These are phyloP conservation scores for Chaitophorus viminalis DNA, from an alignment of 2,888 invertebrate species.

Conservation along the genomic window DNA sequence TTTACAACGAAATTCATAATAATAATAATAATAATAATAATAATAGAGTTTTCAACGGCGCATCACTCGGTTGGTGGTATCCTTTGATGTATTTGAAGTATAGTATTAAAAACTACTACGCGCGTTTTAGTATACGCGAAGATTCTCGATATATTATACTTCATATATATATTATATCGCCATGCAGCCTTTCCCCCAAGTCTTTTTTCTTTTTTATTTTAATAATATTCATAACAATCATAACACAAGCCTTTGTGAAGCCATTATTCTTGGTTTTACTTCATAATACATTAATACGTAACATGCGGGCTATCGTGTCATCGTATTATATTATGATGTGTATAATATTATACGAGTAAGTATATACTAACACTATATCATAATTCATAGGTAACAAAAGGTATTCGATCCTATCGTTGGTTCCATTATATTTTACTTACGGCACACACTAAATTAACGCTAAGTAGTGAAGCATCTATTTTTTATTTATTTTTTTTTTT, in stretches of 20 bases:
- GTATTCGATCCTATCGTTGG: slow-evolving; percentile 26
- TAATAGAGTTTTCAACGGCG: background rate
- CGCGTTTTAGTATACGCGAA: background rate
- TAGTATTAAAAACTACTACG: background rate
- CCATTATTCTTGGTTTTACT: slow-evolving; percentile 35
- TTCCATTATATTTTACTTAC: background rate
- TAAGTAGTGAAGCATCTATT: too few species aligned
- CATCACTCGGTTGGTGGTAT: background rate
- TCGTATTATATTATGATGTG: background rate
- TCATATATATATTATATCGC: too few species aligned
- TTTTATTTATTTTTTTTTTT: too few species aligned
- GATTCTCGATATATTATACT: background rate
- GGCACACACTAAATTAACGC: background rate
- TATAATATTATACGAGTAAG: background rate
- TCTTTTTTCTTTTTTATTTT: background rate
- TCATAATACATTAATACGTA: background rate
- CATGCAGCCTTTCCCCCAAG: background rate
- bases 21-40: background rate
- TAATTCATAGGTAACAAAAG: slow-evolving; percentile 38
- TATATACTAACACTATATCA: too few species aligned
- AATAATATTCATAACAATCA: background rate
- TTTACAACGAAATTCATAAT: background rate
- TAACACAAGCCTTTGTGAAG: background rate
- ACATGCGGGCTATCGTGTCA: slow-evolving; percentile 23
- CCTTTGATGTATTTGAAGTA: background rate